These are phyloP conservation scores for Drosophila recens DNA, from an alignment of 2,888 invertebrate genomes.

Conservation along the genomic window DNA sequence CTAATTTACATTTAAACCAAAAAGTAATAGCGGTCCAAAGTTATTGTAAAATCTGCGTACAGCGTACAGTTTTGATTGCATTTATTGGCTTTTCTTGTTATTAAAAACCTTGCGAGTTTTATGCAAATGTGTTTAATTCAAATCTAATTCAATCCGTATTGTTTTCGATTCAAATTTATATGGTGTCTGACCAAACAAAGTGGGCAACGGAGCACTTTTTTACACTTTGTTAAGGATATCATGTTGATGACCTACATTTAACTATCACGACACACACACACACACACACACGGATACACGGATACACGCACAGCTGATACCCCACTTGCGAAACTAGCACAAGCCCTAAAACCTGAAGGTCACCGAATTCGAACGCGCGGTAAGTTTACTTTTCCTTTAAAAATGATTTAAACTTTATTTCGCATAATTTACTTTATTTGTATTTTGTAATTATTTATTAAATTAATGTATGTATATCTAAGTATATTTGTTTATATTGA, in stretches of 20 bases:
- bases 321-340: conserved; percentile 46
- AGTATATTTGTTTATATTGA: not conserved
- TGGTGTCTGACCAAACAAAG: conserved; percentile 20
- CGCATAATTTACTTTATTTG: not conserved
- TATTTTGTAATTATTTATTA: not conserved
- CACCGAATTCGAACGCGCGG: conserved; percentile 40
- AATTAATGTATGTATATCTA: not conserved
- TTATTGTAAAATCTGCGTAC: conserved; percentile 1
- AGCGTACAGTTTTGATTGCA: conserved; percentile 13
- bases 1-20: conserved; percentile 8
- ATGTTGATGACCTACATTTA: conserved; percentile 70
- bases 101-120: not conserved
- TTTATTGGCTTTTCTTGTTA: conserved; percentile 3
- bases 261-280: conserved; percentile 37
- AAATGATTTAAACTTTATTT: not conserved
- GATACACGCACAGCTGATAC: conserved; percentile 13
- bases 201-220: conserved; percentile 24
- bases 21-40: conserved; percentile 9
- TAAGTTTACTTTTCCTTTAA: conserved; percentile 24
- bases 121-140: not conserved
- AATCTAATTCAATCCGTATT: conserved; percentile 1
- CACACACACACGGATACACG: not conserved
- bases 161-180: conserved; percentile 19
- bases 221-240: conserved; percentile 52
- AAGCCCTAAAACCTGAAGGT: conserved; percentile 48